Evolutionary conservation across 2,113 vertebrate genomes (phyloP).

Genomic region (Ptilorrhoa leucosticta): DNA sequence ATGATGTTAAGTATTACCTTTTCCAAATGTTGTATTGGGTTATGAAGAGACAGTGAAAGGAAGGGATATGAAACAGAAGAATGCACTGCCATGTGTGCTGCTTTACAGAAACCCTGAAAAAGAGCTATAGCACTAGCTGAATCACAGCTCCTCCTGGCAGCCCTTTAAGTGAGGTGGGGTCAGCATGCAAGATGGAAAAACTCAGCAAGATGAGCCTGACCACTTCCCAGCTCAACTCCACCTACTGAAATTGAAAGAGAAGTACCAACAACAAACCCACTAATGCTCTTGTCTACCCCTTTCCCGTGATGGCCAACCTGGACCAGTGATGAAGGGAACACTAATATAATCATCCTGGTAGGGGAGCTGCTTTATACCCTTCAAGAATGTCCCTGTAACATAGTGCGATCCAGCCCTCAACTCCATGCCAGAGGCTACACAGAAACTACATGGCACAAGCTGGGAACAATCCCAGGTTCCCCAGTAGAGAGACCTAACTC

Average conservation of each 20-base stretch:
- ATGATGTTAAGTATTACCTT: background rate
- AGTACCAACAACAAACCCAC: background rate
- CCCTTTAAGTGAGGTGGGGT: background rate
- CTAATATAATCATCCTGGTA: background rate
- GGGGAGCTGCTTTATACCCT: background rate
- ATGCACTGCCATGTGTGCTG: background rate
- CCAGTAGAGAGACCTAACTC: background rate
- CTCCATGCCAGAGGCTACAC: background rate
- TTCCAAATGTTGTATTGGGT: background rate
- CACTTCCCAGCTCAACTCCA: background rate
- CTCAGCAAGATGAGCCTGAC: background rate
- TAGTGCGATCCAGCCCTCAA: background rate
- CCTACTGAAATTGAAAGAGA: background rate
- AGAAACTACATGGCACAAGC: background rate
- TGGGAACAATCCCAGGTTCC: background rate
- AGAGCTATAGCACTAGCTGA: background rate
- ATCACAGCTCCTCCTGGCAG: background rate
- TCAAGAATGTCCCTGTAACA: background rate
- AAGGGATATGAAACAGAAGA: background rate
- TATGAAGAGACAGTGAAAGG: background rate
- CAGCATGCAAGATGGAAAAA: background rate
- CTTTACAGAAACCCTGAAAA: background rate
- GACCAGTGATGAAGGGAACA: background rate
- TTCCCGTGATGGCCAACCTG: background rate
- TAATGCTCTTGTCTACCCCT: background rate